Conservation (phyloP, 2,888 invertebrate genomes). For the Parasteatoda lunata region DNA sequence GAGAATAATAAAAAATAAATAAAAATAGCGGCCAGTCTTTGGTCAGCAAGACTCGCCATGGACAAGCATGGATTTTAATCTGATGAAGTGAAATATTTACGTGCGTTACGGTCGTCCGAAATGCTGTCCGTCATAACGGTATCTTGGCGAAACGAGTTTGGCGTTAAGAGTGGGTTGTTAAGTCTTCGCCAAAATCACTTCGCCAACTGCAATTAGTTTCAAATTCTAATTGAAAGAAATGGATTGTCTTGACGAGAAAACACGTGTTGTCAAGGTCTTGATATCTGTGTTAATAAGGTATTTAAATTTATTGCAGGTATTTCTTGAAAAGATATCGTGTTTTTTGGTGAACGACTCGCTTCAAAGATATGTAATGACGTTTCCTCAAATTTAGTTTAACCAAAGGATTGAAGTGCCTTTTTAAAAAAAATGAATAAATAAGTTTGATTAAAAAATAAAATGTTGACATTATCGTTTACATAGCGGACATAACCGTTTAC, state of each 20-base stretch:
- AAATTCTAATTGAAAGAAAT: not conserved
- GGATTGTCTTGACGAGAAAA: not conserved
- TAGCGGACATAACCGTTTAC: too few species aligned
- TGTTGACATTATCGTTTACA: too few species aligned
- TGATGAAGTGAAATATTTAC: constrained; percentile 24
- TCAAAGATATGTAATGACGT: too few species aligned
- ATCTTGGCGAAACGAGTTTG: constrained; percentile 40
- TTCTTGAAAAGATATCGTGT: not conserved
- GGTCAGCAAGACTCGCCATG: constrained; percentile 29
- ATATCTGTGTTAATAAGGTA: not conserved
- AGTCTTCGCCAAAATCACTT: constrained; percentile 3
- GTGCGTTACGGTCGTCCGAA: constrained; percentile 46
- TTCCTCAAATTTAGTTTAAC: too few species aligned
- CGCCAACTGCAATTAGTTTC: constrained; percentile 34
- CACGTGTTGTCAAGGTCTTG: not conserved
- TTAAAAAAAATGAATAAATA: too few species aligned
- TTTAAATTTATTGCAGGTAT: not conserved
- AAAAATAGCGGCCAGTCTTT: not conserved
- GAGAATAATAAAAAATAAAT: not conserved
- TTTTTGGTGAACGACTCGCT: too few species aligned
- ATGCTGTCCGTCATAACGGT: constrained; percentile 39
- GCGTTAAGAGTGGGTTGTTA: not conserved
- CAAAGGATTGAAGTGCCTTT: too few species aligned
- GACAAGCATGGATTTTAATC: constrained; percentile 17
- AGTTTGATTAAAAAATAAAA: too few species aligned